Evolutionary conservation across 2,888 invertebrate genomes (phyloP), one percentile per base, ranked within the genome.

Genomic region (Lepidochrysops patricia): DNA sequence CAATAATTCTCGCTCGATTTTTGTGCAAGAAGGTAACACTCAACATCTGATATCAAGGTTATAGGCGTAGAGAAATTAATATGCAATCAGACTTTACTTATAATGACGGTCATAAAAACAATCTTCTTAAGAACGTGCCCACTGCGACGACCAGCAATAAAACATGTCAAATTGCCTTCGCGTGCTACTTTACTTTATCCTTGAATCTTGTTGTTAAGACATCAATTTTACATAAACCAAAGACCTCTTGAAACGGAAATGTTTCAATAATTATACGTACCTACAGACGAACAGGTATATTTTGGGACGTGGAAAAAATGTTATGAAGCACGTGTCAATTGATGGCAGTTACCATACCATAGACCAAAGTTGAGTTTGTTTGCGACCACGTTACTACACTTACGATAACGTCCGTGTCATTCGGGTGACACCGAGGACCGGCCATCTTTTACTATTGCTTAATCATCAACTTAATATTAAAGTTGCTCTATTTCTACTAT

Each of bases 131-230:
- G 43, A 43, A 43, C 43, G 43, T 43, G 37, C 19, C 15, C 29
- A 5, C n/a, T n/a, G n/a, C 29, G 29, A 29, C 29, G 7, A 29
- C 19, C 19, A 19, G 43, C 43, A 43, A 52, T 13, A 52, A 52
- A 27, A 52, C 27, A 13, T 52, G 27, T 26, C 26, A 52, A 52
- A 29, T 25, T 50, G 27, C 27, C 13, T 26, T 52, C 52, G 27
- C 52, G 52, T 52, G 52, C 27, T 50, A 50, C 50, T 26, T 27
- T 7, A 13, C n/a, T 52, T n/a, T 52, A 52, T 26, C 52, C 27
- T 52, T 52, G 52, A 26, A 52, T 52, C 52, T 26, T 2, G 15
- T 27, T 13, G 13, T 25, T 26, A 52, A 23, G 26, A 29, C 52
- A 27, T 19, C 19, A 43, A 37, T 37, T 37, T 19, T 29, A 29